Evolutionary conservation across 2,113 vertebrate species (phyloP), one percentile per base, ranked within the genome.

Genomic region (Esox niger): DNA sequence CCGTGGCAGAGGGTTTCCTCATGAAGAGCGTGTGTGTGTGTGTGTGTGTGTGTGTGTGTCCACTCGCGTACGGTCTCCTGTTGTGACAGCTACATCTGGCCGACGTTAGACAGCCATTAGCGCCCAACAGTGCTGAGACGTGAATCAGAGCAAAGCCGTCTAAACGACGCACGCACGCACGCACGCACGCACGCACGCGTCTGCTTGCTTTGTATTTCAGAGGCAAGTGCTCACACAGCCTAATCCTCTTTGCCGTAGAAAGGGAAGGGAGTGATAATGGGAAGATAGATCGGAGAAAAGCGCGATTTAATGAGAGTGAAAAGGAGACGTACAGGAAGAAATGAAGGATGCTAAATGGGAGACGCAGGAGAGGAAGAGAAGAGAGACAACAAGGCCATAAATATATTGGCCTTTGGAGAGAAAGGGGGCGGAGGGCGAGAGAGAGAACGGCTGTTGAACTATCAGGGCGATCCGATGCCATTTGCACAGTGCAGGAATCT

Each of bases 101-200:
- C 81, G 69, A 79, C 38, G 77, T 84, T 84, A 81, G 76, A 71
- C 64, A 59, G 71, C 79, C 79, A 79, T 84, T 78, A 82, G 73
- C 65, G 59, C 68, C 68, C 70, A 71, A 79, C 72, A 56, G 68
- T 58, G 72, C 69, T 46, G 62, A 72, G 55, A 61, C 55, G 54
- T 20, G 6, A 57, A 60, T 66, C 54, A 68, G 27, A 65, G 30
- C 13, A 38, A n/a, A 61, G 33, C 56, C 7, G 38, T 20, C 11
- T 33, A 27, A 66, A 2, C 11, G 17, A 49, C 4, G 64, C 63
- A 67, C 67, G 54, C 62, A 52, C 65, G 59, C 64, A 17, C 43
- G 54, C 38, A 46, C 38, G 30, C 38, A 54, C 20, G 55, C 20
- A 38, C 30, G 33, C 20, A 29, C 63, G 27, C 58, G 15, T 47